Conservation (phyloP, 2,113 vertebrate species). For the Thomomys bottae region DNA sequence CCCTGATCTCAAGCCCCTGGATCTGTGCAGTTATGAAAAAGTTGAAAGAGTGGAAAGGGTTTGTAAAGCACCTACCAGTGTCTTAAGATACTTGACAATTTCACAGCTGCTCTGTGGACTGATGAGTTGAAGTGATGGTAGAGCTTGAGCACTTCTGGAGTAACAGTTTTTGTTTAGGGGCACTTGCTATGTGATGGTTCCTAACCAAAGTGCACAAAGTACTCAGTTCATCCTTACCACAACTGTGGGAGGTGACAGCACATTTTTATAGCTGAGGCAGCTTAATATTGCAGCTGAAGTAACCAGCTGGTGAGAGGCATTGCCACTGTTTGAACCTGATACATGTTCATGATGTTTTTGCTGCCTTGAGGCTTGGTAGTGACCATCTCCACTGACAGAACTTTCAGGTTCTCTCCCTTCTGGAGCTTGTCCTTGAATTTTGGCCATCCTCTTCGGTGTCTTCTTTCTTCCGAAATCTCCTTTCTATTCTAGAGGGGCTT, state of each 20-base stretch:
- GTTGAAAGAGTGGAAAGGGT: neutral
- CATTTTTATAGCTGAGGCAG: neutral
- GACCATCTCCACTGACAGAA: fast-evolving
- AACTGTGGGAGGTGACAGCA: fast-evolving
- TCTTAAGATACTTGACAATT: neutral
- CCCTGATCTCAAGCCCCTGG: neutral
- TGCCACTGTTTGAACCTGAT: neutral
- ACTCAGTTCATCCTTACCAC: neutral
- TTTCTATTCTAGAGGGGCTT: neutral
- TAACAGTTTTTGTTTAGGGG: fast-evolving
- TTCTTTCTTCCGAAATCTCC: neutral
- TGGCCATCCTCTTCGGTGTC: neutral
- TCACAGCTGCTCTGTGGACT: neutral
- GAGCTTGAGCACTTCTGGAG: fast-evolving
- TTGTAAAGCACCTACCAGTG: neutral
- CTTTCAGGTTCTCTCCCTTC: neutral
- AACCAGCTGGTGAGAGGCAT: neutral
- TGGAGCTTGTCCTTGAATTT: neutral
- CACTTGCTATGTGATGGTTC: neutral
- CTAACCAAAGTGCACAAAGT: neutral
- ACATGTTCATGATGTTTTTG: neutral
- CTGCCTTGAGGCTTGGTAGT: neutral
- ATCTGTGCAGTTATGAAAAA: fast-evolving
- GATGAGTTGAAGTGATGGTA: neutral
- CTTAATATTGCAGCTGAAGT: too few species aligned